Evolutionary conservation across 2,113 vertebrate genomes (phyloP).

Genomic region (Protobothrops flavoviridis): DNA sequence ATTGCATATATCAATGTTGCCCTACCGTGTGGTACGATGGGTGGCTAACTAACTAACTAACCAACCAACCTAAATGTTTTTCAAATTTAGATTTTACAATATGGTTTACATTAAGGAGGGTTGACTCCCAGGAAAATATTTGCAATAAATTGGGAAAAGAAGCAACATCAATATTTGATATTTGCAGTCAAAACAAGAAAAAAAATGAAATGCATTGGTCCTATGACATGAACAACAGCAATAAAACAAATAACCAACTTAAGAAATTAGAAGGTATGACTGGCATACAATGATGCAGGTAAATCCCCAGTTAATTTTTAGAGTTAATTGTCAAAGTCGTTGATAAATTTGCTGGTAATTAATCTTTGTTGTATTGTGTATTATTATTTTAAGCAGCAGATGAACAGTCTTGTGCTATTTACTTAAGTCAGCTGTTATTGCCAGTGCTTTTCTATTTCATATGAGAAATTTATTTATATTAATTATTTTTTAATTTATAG

Average conservation of each 20-base stretch:
- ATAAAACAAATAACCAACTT: slow-evolving; percentile 51
- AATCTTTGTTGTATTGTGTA: neutral
- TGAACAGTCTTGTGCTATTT: slow-evolving; percentile 28
- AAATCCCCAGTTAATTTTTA: neutral
- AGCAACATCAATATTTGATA: neutral
- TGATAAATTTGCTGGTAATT: slow-evolving; percentile 11
- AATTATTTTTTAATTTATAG: slow-evolving; percentile 19
- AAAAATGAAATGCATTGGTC: slow-evolving; percentile 55
- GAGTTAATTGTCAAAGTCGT: neutral
- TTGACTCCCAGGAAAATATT: slow-evolving; percentile 2
- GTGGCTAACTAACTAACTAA: no score
- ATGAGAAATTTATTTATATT: slow-evolving; percentile 7
- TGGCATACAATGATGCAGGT: slow-evolving; percentile 19
- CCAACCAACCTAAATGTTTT: neutral
- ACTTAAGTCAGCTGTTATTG: neutral
- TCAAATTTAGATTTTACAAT: neutral
- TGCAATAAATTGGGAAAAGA: neutral
- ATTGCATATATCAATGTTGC: neutral
- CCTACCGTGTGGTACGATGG: neutral
- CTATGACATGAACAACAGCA: slow-evolving; percentile 42
- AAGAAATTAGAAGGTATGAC: slow-evolving; percentile 25
- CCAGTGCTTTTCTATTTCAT: slow-evolving; percentile 16
- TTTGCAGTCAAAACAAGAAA: slow-evolving; percentile 32
- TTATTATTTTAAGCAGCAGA: neutral
- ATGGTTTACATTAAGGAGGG: neutral